A percentile compares a stretch with the other conserved stretches of the same genome.
phyloP scores from a whole-genome alignment of 2,797 vertebrate genomes.

The Pelodytes ibericus region DNA sequence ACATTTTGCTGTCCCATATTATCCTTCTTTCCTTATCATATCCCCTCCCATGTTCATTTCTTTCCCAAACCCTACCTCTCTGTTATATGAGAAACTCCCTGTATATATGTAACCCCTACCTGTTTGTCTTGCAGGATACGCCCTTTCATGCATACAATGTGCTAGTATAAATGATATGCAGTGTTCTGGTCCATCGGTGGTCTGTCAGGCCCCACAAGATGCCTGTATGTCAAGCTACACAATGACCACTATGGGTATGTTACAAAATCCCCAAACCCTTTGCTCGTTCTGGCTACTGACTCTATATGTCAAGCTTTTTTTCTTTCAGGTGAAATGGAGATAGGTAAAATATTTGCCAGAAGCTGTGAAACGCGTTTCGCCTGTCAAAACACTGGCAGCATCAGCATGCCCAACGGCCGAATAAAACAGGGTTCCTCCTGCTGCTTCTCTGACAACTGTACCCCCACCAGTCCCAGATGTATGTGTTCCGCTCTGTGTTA shows the following conservation, averaged over 20 bases:
- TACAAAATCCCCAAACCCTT: neutral
- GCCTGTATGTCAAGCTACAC: neutral
- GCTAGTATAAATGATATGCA: neutral
- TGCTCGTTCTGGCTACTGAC: neutral
- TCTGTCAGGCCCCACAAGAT: neutral
- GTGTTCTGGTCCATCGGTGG: neutral
- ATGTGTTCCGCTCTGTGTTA: neutral
- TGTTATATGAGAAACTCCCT: neutral
- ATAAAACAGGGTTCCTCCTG: slow-evolving; percentile 29
- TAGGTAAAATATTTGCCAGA: neutral
- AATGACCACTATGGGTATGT: neutral
- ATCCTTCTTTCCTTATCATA: no score
- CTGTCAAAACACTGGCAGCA: slow-evolving; percentile 17
- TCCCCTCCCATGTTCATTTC: no score
- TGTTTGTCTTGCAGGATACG: neutral
- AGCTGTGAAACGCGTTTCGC: neutral
- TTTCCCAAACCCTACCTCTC: no score
- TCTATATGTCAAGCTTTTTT: no score
- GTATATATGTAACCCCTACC: neutral
- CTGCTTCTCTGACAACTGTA: slow-evolving; percentile 43
- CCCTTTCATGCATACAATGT: neutral
- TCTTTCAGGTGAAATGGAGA: neutral
- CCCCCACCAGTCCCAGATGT: slow-evolving; percentile 9
- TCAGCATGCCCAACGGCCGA: slow-evolving; percentile 13
- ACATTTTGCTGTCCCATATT: no score